Evolutionary conservation across 2,888 invertebrate genomes (phyloP).

Genomic region (Acronicta leporina): DNA sequence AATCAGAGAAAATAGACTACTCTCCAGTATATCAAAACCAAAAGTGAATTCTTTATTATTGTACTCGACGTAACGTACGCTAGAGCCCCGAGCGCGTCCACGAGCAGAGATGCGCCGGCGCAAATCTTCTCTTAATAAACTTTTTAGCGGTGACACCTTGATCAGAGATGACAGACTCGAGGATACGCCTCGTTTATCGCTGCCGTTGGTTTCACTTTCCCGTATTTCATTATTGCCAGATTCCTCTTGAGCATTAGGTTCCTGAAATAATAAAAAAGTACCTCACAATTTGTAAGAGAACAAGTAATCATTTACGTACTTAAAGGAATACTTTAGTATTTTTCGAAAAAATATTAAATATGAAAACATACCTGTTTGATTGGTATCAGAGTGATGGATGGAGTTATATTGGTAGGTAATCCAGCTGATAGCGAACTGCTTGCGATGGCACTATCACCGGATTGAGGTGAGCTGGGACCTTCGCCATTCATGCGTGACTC

Average conservation of each 20-base stretch:
- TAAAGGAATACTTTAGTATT: no score
- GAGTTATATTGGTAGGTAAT: constrained; percentile 91
- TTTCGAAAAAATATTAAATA: no score
- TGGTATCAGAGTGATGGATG: constrained; percentile 95
- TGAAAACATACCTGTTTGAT: constrained; percentile 91
- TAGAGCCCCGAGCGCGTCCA: constrained; percentile 88
- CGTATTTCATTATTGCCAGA: constrained; percentile 69
- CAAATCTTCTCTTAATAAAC: constrained; percentile 94
- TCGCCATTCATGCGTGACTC: constrained; percentile 90
- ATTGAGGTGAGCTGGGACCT: constrained; percentile 94
- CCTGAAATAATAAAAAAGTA: constrained; percentile 61
- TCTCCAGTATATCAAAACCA: constrained; percentile 25
- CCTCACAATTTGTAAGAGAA: not conserved
- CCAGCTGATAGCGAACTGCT: constrained; percentile 91
- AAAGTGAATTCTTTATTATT: constrained; percentile 32
- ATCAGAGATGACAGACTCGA: constrained; percentile 93
- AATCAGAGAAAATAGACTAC: constrained; percentile 28
- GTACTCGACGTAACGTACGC: constrained; percentile 72
- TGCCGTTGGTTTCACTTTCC: constrained; percentile 77
- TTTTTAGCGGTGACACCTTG: constrained; percentile 95
- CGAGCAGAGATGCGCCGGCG: constrained; percentile 94
- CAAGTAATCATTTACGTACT: no score
- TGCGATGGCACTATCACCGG: constrained; percentile 93
- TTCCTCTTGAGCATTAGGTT: constrained; percentile 76
- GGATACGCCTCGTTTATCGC: constrained; percentile 87